A percentile compares a stretch with the other conserved stretches of the same genome.
These are phyloP conservation scores for Pseudopleuronectes americanus DNA, from an alignment of 2,797 vertebrate species.

Conservation along the genomic window DNA sequence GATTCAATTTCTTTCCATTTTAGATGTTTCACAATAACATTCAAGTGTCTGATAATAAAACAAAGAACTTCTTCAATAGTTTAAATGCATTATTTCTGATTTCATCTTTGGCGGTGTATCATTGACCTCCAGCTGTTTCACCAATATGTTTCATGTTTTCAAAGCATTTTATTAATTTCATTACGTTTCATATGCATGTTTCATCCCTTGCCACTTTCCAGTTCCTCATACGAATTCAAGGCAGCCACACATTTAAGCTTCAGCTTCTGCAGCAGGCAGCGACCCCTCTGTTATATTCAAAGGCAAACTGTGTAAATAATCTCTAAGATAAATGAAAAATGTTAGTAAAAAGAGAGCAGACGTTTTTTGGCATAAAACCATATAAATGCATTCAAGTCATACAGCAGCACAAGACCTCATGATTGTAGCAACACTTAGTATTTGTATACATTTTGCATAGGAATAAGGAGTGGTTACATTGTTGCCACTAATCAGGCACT, in stretches of 20 bases:
- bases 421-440: slow-evolving; percentile 49
- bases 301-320: slow-evolving; percentile 26
- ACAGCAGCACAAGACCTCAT: slow-evolving; percentile 40
- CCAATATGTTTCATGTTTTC: too few relatives aligned
- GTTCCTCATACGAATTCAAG: neutral
- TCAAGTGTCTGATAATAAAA: too few relatives aligned
- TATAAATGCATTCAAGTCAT: slow-evolving; percentile 36
- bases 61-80: too few relatives aligned
- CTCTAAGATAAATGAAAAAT: slow-evolving; percentile 34
- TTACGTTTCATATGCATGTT: too few relatives aligned
- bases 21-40: too few relatives aligned
- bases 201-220: too few relatives aligned
- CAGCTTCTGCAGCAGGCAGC: neutral
- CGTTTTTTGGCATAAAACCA: slow-evolving; percentile 3
- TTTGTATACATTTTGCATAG: slow-evolving; percentile 72
- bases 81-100: neutral
- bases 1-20: too few relatives aligned
- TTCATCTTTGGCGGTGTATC: too few relatives aligned
- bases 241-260: neutral
- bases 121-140: too few relatives aligned
- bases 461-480: slow-evolving; percentile 40
- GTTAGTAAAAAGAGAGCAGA: slow-evolving; percentile 32
- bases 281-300: slow-evolving; percentile 11
- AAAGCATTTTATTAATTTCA: too few relatives aligned
- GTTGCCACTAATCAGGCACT: slow-evolving; percentile 60